Evolutionary conservation across 2,113 vertebrate species (phyloP).

Genomic region (Calidris pygmaea): DNA sequence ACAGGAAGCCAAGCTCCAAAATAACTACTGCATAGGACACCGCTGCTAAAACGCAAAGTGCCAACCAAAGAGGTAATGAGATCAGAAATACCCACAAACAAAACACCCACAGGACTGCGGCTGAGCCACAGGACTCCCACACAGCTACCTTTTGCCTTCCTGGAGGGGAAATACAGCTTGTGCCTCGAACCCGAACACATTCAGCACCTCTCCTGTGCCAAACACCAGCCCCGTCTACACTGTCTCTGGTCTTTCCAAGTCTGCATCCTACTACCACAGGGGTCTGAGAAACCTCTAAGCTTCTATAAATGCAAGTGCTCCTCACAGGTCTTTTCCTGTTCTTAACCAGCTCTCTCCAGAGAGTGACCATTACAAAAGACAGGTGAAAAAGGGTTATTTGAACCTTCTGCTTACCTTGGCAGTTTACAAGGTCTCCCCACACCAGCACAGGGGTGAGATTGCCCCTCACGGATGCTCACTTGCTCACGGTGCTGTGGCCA

Average conservation of each 20-base stretch:
- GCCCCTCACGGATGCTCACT: background rate
- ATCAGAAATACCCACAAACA: slow-evolving; percentile 33
- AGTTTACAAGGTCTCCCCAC: background rate
- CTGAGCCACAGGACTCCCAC: slow-evolving; percentile 30
- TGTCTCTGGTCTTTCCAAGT: background rate
- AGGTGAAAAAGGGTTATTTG: background rate
- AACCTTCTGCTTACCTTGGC: background rate
- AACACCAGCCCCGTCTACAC: background rate
- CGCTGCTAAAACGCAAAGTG: background rate
- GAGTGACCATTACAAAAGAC: background rate
- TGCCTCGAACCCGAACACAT: background rate
- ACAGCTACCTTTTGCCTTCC: background rate
- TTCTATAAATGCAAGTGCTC: background rate
- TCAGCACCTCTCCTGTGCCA: background rate
- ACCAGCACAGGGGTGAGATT: background rate
- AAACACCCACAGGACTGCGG: background rate
- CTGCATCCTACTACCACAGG: background rate
- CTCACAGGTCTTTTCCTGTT: background rate
- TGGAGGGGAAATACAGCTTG: background rate
- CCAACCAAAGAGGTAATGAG: background rate
- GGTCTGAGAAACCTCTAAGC: background rate
- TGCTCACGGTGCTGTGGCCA: background rate
- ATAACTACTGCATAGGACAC: background rate
- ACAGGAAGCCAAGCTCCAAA: background rate
- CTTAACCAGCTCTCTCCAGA: background rate